These are phyloP conservation scores for Paracanthobrama guichenoti DNA, from an alignment of 2,113 vertebrate genomes.

Conservation along the genomic window DNA sequence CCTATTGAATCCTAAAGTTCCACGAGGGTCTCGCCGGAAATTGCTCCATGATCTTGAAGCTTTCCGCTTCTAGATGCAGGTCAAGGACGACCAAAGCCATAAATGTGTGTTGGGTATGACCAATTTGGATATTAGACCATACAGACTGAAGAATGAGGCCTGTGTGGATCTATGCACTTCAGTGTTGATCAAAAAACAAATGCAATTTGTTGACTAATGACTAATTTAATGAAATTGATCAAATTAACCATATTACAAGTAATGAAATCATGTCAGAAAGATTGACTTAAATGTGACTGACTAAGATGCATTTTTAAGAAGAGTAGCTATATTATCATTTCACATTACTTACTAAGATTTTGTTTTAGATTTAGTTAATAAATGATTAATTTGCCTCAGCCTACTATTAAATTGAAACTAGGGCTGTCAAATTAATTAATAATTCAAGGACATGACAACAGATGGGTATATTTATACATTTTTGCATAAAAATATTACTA, in stretches of 20 bases:
- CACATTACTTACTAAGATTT: background rate
- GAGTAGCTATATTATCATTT: background rate
- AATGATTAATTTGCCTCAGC: background rate
- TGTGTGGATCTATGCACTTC: background rate
- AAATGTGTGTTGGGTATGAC: background rate
- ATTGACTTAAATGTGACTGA: background rate
- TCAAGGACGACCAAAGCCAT: constrained; percentile 18
- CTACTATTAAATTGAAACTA: background rate
- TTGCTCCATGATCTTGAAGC: constrained; percentile 25
- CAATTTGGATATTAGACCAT: background rate
- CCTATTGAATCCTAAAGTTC: constrained; percentile 25
- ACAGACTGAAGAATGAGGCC: background rate
- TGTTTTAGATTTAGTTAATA: background rate
- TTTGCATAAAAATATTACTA: too few species aligned
- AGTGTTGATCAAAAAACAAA: background rate
- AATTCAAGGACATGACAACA: background rate
- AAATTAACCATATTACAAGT: background rate
- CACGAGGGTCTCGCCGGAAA: background rate
- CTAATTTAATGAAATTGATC: background rate
- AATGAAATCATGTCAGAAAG: background rate
- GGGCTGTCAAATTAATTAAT: background rate
- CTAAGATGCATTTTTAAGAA: too few species aligned
- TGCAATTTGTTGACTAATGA: background rate
- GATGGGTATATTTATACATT: background rate
- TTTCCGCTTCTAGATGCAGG: constrained; percentile 16